A percentile compares a stretch with the other conserved stretches of the same genome.
phyloP scores from a whole-genome alignment of 2,113 vertebrate species.

The Actenoides lindsayi region DNA sequence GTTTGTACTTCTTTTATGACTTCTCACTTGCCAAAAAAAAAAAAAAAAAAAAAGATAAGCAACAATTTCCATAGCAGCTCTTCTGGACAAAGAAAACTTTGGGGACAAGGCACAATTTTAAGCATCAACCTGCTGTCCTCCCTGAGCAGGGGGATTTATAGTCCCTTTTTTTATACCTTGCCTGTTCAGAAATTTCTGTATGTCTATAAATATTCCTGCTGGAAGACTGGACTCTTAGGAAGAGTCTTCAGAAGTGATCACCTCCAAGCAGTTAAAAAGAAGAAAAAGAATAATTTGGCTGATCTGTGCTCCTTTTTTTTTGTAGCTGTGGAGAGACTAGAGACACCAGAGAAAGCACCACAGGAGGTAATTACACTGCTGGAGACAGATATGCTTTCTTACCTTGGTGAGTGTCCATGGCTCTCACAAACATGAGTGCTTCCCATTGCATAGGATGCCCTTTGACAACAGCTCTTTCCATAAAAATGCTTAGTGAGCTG shows the following conservation, averaged over 20 bases:
- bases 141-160: background rate
- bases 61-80: background rate
- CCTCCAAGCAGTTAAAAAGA: background rate
- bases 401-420: fast-evolving
- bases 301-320: background rate
- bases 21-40: background rate
- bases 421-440: background rate
- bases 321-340: background rate
- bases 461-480: background rate
- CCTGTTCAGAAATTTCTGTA: background rate
- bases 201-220: background rate
- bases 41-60: background rate
- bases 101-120: background rate
- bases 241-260: background rate
- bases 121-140: background rate
- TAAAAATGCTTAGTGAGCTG: background rate
- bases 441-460: background rate
- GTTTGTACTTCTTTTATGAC: constrained; percentile 25
- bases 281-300: background rate
- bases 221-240: background rate
- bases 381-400: background rate
- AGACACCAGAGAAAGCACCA: background rate
- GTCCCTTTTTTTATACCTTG: background rate
- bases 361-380: background rate
- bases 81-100: background rate